Base-by-base conservation (phyloP, 2,888 invertebrate genomes). In the Mallateleia sp. region DNA sequence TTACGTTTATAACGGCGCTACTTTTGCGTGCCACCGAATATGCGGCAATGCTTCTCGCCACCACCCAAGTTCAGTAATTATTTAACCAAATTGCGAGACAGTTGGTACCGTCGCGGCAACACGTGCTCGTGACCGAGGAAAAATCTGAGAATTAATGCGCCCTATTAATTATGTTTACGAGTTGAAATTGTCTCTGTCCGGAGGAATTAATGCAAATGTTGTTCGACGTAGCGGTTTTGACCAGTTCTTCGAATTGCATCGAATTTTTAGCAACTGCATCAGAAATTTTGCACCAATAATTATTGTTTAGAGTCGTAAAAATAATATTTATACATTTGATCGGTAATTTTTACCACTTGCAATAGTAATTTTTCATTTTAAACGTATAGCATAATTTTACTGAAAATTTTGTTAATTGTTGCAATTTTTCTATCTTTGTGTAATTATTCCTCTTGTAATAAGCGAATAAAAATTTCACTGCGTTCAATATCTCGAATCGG, bases 161-260 rank as follows among this genome's bases (percentile, higher is more conserved):
- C 87, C 93, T 92, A 94, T 94, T 94, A 94, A 94, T 95, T 94
- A 94, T 92, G 93, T 95, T 95, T 94, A 94, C 93, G 94, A 94
- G 94, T 91, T 88, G 87, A 92, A 93, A 93, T 94, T 92, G 92
- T 94, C 91, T 91, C 90, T 90, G 90, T 81, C 25, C 80, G 75
- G 79, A 87, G 88, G 83, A 90, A 93, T 93, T 92, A 90, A 91
- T 90, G 92, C 91, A 91, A 92, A 92, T 91, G 91, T 90, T 88
- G 91, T 92, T 91, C 89, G 86, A 74, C 74, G 60, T 79, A n/a
- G 25, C 25, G n/a, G 45, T 47, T 14, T 47, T 28, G n/a, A 11
- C 56, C 8, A 32, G 32, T 56, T 50, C 38, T 14, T 20, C 28
- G 25, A 75, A 62, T 52, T 52, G 52, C 28, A 50, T 38, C 24